Evolutionary conservation across 2,888 invertebrate species (phyloP), one percentile per base, ranked within the genome.

Genomic region (Calameuta filiformis): DNA sequence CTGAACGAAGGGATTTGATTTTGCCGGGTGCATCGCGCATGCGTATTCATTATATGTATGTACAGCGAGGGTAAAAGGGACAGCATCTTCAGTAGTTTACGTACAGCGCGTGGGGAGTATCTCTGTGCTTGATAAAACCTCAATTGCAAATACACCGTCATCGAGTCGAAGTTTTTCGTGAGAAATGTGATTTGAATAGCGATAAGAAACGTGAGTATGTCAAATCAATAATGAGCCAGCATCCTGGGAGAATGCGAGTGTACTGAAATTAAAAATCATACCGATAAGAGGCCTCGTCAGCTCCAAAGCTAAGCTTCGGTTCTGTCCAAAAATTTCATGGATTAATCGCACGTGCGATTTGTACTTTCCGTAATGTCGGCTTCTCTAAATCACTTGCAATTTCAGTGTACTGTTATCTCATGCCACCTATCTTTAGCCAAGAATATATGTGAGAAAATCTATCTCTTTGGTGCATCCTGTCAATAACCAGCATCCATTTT

Each of bases 401-500:
- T 23, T 1, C 56, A 1, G 23, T 9, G 56, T 56, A 56, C 23
- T 9, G 56, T 56, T 56, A 56, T 23, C 56, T 23, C 56, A 23
- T 56, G 56, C 56, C 56, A 56, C 9, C 23, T 56, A 56, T 56
- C 56, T 9, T 56, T 56, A 23, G 56, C 23, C 23, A 56, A 9
- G 23, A 56, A 23, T 56, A 56, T 56, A 56, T 56, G 9, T 56
- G 2, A 23, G 23, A 56, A 71, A 71, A 71, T 71, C 9, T 23
- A 71, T 37, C 71, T n/a, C 23, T 56, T 56, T 35, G 69, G 73
- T 79, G 80, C 82, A 79, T 79, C 79, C 81, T 84, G 83, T 84
- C 84, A 84, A 84, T 83, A 80, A 80, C 79, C 73, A 82, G 78
- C 88, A 88, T 87, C 88, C 88, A 88, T 88, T 86, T 88, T 88